Conservation (phyloP, 2,888 invertebrate genomes). For the Melieria crassipennis region DNA sequence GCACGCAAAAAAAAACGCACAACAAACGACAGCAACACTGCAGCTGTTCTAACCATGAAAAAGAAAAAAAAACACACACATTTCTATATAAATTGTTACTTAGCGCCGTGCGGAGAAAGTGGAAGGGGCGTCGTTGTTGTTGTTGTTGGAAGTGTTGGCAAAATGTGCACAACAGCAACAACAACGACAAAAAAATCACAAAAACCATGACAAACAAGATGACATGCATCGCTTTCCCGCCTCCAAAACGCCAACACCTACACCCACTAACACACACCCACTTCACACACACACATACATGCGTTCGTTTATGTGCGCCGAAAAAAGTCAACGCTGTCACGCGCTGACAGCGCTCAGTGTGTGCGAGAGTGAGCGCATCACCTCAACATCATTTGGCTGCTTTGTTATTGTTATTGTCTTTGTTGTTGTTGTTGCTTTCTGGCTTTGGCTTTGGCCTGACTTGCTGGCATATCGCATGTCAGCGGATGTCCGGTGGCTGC, state of each 20-base stretch:
- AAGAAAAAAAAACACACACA: not conserved
- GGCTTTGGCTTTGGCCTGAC: constrained; percentile 3
- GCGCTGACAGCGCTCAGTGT: not conserved
- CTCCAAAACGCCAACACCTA: not conserved
- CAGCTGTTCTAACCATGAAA: not conserved
- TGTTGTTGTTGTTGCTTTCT: not conserved
- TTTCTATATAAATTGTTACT: not conserved
- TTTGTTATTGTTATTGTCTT: constrained; percentile 12
- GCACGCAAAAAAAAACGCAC: constrained; percentile 8
- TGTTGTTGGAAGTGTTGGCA: no score
- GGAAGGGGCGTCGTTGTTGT: no score
- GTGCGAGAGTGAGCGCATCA: constrained; percentile 10
- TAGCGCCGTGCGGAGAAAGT: not conserved
- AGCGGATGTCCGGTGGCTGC: constrained; percentile 40
- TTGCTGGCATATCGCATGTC: constrained; percentile 45
- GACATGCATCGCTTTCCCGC: no score
- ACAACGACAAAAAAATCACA: no score
- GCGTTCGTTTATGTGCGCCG: not conserved
- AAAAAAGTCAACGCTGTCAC: constrained; percentile 5
- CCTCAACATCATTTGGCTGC: not conserved
- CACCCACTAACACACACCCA: not conserved
- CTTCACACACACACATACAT: not conserved
- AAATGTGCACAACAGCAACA: no score
- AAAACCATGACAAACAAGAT: no score
- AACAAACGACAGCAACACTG: constrained; percentile 16